Base-by-base conservation (phyloP, 2,888 invertebrate species). In the Drosophila conformis region DNA sequence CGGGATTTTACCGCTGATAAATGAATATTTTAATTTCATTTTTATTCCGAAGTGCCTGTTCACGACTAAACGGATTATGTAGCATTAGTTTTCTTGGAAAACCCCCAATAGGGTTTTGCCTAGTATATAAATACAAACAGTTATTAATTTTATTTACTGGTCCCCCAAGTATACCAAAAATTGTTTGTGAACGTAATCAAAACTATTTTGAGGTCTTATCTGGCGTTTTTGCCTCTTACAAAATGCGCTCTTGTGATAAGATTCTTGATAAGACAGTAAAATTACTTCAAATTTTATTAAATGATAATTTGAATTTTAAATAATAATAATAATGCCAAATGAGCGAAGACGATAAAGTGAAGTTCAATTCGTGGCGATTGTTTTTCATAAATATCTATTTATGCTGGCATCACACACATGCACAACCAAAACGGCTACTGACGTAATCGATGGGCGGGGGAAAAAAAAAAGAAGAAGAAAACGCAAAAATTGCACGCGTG, bases 381-480 rank as follows among this genome's bases (percentile, higher is more conserved):
- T 25, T 46, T 25, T 46, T 46, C 25, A 25, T 8, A 25, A 59
- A 73, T 67, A 48, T 67, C 67, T 73, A 69, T 58, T 64, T 74
- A 57, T 60, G 53, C 31, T 52, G 60, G 49, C 49, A 73, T 54
- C 53, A 48, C 42, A 38, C 31, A 27, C 4, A 36, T 18, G 27
- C 31, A 49, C 71, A 67, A 58, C 60, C 69, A 48, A 57, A 64
- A 69, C 59, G 56, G 63, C 74, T 52, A 71, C 73, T 84, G 89
- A 84, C 78, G 89, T 89, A 89, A 83, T 89, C 82, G 82, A 87
- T 25, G 84, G 56, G 64, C 71, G 82, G 88, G 88, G 88, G 70
- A 72, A 78, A 70, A 72, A 7, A 15, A n/a, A 6, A 69, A 82
- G 21, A 46, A n/a, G 18, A 74, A 82, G 25, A 46, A 10, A 25